A percentile compares a stretch with the other conserved stretches of the same genome.
These are phyloP conservation scores for Eupithecia abbreviata DNA, from an alignment of 2,888 invertebrate species.

Conservation along the genomic window DNA sequence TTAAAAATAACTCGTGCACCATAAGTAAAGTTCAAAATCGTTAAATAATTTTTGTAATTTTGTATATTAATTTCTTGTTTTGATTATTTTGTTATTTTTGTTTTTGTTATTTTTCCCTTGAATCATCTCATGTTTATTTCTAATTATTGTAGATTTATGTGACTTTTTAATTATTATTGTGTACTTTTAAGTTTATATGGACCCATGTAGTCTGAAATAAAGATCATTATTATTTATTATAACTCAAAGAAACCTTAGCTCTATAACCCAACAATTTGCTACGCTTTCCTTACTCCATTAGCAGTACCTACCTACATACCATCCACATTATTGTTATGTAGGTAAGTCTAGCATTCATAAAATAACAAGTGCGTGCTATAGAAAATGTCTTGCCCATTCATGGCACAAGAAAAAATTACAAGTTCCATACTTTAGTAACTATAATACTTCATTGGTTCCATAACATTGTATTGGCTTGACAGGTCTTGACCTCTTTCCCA, in stretches of 20 bases:
- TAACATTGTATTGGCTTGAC: slow-evolving; percentile 49
- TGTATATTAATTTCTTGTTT: no score
- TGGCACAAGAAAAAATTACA: slow-evolving; percentile 35
- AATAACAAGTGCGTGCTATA: neutral
- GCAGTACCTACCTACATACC: neutral
- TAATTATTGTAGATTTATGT: no score
- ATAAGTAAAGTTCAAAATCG: no score
- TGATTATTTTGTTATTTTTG: no score
- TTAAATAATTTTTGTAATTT: no score
- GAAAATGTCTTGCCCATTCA: slow-evolving; percentile 18
- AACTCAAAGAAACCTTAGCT: neutral
- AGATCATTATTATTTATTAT: no score
- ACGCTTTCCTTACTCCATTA: neutral
- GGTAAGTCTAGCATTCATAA: neutral
- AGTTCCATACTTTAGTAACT: neutral
- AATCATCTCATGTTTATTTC: no score
- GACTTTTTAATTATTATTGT: no score
- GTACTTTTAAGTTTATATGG: no score
- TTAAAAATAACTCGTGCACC: neutral
- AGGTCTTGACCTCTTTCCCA: slow-evolving; percentile 60
- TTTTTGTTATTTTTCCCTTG: no score
- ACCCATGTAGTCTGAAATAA: no score
- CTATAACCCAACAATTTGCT: neutral
- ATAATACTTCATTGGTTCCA: slow-evolving; percentile 41
- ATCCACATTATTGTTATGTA: neutral